Evolutionary conservation across 2,113 vertebrate genomes (phyloP).

Genomic region (Panthera uncia): DNA sequence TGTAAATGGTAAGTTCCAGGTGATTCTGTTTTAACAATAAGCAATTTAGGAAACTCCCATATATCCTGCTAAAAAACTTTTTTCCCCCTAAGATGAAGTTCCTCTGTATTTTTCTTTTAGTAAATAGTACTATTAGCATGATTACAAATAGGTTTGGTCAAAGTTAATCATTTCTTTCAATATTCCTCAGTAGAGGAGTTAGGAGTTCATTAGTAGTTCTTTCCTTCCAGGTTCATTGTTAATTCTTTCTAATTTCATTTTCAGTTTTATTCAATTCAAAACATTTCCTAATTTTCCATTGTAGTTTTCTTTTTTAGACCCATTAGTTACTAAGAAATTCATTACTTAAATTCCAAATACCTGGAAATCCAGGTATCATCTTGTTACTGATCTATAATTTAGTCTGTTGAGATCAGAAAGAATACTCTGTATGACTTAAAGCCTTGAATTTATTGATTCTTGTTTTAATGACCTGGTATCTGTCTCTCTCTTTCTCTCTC

Average conservation of each 20-base stretch:
- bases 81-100: not conserved
- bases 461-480: not conserved
- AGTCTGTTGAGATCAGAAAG: not conserved
- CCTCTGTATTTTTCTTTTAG: not conserved
- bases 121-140: not conserved
- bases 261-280: not conserved
- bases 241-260: not conserved
- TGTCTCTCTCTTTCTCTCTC: too few species aligned
- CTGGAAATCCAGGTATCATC: not conserved
- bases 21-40: not conserved
- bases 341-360: not conserved
- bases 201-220: not conserved
- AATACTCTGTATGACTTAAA: not conserved
- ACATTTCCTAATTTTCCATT: not conserved
- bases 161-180: not conserved
- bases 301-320: not conserved
- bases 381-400: not conserved
- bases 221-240: not conserved
- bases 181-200: not conserved
- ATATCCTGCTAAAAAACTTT: not conserved
- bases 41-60: not conserved
- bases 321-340: not conserved
- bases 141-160: not conserved
- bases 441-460: not conserved
- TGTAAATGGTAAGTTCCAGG: not conserved